Base-by-base conservation (phyloP, 1,140 invertebrate species). In the Tenebrio molitor region DNA sequence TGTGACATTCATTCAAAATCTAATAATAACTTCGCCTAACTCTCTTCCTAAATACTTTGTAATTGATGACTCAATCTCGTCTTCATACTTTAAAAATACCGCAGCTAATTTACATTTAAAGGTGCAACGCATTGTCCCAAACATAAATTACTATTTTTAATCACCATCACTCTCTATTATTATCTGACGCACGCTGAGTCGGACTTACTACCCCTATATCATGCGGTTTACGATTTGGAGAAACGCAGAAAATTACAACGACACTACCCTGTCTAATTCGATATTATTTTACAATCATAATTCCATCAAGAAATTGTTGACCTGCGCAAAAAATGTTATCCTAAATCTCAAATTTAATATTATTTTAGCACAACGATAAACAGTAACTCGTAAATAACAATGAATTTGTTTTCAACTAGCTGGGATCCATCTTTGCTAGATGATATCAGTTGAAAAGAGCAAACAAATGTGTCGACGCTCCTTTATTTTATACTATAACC, bases 41-140 rank as follows among this genome's bases (percentile, higher is more conserved):
- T 66, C 36, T 44, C 17, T 66, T 44, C 64, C 64, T 66, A 42
- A 66, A 66, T 66, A 66, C 64, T 66, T 66, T 44, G 39, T 66
- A 66, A 66, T 42, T 66, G 64, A 42, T 66, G 36, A 29, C 17
- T 66, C 34, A 66, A 66, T 66, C 21, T 66, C 36, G 42, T 66
- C 64, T 58, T 58, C 50, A 58, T 58, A 58, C 50, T 58, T 29
- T 58, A 58, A 50, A 21, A 58, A 58, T 58, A 58, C 23, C 50
- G 29, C 21, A 21, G 50, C 50, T 29, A 58, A 58, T 58, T 58
- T 58, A 58, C 50, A 58, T 58, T 29, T 29, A 14, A 58, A 29
- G 50, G 21, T 58, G 50, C 50, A 58, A 50, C 17, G 44, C 44
- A 50, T 50, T 19, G 15, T 17, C 44, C 44, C 1, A n/a, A n/a